Evolutionary conservation across 2,888 invertebrate genomes (phyloP), one percentile per base, ranked within the genome.

Genomic region (Oscheius sp.): DNA sequence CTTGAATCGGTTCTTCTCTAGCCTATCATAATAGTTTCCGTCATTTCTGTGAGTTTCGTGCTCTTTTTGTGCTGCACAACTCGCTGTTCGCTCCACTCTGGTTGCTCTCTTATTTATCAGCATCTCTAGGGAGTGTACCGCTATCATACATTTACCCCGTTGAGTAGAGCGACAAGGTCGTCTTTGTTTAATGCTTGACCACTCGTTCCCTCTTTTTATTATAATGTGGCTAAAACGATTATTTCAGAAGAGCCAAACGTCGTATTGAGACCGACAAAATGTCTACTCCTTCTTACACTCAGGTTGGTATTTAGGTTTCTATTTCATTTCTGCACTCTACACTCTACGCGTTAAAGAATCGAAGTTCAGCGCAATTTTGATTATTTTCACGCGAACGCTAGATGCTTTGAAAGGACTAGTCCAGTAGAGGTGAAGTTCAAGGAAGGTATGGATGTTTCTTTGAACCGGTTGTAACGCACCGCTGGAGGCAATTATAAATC

Each of bases 41-140:
- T 6, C 42, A n/a, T n/a, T 12, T 42, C 12, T n/a, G n/a, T n/a
- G 4, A 3, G n/a, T 42, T 15, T 12, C 5, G 17, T 42, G 34
- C 55, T 15, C 33, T 33, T n/a, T 29, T n/a, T 27, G 17, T 37
- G 37, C 39, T 57, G 1, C 23, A 39, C 57, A 12, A 34, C 37
- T 23, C 34, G 4, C 8, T 17, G 37, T 37, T 23, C 23, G 34
- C 61, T 61, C 42, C 27, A 61, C 23, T 61, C 61, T 61, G 45
- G 61, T 42, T 61, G 45, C 61, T 42, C n/a, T n/a, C 45, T 15
- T 45, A 61, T 61, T 61, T 61, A 61, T 61, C 61, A 61, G 61
- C 61, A 23, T 27, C 23, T 20, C 57, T 25, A 15, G 50, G 29
- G 45, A 42, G 27, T 42, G 45, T 42, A 61, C 45, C 45, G 45